Percentiles rank a stretch among this genome's conserved stretches.
Evolutionary conservation across 2,888 invertebrate genomes (phyloP).

Genomic region (Machimus rusticus): DNA sequence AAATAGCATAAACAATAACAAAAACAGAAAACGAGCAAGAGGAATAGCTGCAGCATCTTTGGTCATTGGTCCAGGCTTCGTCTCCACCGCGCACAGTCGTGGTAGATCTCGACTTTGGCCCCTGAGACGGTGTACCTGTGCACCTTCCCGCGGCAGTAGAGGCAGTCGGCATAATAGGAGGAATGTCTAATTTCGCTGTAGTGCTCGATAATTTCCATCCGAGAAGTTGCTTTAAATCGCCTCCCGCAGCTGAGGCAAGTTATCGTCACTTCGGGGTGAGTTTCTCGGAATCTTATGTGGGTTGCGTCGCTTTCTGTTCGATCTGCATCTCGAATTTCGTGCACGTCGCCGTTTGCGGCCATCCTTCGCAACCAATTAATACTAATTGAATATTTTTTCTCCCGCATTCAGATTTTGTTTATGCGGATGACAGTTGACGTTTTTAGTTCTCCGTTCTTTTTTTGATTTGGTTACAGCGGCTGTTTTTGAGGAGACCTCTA

Average conservation of each 20-base stretch:
- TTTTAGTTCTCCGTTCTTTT: background rate
- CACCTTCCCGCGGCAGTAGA: conserved; percentile 57
- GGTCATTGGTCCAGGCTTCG: conserved; percentile 50
- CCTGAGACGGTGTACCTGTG: conserved; percentile 52
- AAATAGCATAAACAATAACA: background rate
- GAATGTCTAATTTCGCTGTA: conserved; percentile 53
- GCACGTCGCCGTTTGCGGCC: conserved; percentile 49
- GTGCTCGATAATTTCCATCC: conserved; percentile 56
- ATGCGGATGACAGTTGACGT: background rate
- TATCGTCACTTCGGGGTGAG: conserved; percentile 50
- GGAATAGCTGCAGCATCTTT: background rate
- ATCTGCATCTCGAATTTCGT: conserved; percentile 48
- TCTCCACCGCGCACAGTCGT: conserved; percentile 57
- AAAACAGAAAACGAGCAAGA: background rate
- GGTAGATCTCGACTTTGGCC: conserved; percentile 51
- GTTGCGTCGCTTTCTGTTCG: conserved; percentile 58
- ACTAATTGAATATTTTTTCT: background rate
- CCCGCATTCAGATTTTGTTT: background rate
- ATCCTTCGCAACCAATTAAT: conserved; percentile 22
- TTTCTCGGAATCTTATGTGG: conserved; percentile 55
- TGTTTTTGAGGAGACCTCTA: background rate
- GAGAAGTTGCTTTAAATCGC: conserved; percentile 52
- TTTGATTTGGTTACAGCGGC: background rate
- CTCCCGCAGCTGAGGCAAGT: conserved; percentile 56
- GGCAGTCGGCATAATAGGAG: conserved; percentile 51